Conservation (phyloP, 2,888 invertebrate species). For the Hyposoter dolosus region DNA sequence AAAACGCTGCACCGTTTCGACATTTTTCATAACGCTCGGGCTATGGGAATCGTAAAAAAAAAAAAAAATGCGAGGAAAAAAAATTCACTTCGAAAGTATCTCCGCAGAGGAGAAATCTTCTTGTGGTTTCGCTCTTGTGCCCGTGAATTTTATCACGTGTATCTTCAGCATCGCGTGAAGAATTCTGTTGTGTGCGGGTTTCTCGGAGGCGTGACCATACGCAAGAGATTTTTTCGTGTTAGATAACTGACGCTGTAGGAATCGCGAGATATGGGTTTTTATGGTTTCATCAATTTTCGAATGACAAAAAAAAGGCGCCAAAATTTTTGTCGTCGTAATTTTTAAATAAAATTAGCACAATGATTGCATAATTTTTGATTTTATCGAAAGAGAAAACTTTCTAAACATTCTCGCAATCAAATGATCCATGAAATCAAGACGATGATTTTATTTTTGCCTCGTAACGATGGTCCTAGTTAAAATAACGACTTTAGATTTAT, state of each 20-base stretch:
- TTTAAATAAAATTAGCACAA: not conserved
- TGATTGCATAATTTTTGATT: not conserved
- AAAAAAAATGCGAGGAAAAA: too few relatives aligned
- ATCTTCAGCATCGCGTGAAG: not conserved
- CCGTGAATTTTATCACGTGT: constrained; percentile 38
- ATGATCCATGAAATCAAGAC: not conserved
- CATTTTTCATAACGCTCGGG: constrained; percentile 15
- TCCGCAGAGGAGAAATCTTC: constrained; percentile 51
- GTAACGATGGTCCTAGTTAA: not conserved
- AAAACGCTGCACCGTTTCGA: not conserved
- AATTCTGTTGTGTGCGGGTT: constrained; percentile 28
- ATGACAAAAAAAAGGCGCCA: not conserved
- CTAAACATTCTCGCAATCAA: not conserved
- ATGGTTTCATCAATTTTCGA: constrained; percentile 1
- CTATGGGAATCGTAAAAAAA: not conserved
- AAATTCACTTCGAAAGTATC: constrained; percentile 36
- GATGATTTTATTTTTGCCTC: not conserved
- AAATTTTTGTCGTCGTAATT: not conserved
- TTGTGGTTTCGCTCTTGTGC: constrained; percentile 48
- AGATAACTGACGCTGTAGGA: constrained; percentile 8
- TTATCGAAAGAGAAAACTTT: not conserved
- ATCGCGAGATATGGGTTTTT: constrained; percentile 1
- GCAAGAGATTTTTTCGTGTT: constrained; percentile 8
- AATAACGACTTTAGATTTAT: not conserved
- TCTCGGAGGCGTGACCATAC: constrained; percentile 2